phyloP scores from a whole-genome alignment of 2,113 vertebrate genomes.

The Rousettus leschenaultii region DNA sequence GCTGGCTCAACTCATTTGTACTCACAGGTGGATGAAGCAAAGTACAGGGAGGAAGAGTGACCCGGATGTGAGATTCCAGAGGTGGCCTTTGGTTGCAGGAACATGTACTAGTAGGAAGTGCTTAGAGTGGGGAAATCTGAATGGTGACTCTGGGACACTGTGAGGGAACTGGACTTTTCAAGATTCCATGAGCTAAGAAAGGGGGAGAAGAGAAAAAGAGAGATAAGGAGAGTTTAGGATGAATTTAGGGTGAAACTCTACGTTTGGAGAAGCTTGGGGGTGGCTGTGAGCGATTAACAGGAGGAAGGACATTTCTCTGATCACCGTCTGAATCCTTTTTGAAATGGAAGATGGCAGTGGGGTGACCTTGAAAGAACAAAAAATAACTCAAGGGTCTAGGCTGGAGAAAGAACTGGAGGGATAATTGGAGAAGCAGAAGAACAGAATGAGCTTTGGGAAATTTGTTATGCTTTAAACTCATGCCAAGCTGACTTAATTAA shows the following conservation, averaged over 20 bases:
- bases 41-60: neutral
- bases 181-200: neutral
- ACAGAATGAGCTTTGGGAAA: neutral
- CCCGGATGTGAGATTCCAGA: neutral
- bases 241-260: neutral
- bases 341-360: neutral
- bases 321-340: neutral
- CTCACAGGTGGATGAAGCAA: neutral
- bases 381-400: neutral
- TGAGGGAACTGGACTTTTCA: neutral
- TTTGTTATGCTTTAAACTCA: neutral
- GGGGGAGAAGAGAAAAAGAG: neutral
- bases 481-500: neutral
- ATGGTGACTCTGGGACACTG: neutral
- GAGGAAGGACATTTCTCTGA: neutral
- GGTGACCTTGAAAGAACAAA: neutral
- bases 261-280: neutral
- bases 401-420: neutral
- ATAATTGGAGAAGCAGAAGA: neutral
- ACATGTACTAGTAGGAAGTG: neutral
- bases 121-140: neutral
- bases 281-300: neutral
- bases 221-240: too few relatives aligned
- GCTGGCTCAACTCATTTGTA: neutral
- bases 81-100: neutral